Conservation (phyloP, 2,888 invertebrate genomes). For the Papilio demoleus region DNA sequence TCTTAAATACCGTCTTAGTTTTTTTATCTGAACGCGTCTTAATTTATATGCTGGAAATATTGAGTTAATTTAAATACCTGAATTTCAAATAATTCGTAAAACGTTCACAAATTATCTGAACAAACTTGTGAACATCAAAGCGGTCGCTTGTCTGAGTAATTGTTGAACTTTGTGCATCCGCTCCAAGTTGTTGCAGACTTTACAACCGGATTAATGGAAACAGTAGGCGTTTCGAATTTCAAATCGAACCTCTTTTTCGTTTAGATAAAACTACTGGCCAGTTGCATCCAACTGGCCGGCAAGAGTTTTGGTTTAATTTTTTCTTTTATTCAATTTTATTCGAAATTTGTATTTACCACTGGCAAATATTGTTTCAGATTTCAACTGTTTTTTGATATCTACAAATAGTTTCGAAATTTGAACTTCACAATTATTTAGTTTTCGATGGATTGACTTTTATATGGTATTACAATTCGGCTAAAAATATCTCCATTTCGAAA, state of each 20-base stretch:
- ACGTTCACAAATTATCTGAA: neutral
- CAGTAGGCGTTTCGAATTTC: neutral
- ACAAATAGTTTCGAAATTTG: too few species aligned
- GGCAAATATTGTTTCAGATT: too few species aligned
- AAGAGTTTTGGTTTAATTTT: neutral
- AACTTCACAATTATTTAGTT: too few species aligned
- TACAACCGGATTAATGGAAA: conserved; percentile 7
- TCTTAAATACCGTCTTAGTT: too few species aligned
- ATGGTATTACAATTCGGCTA: too few species aligned
- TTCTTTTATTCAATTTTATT: neutral
- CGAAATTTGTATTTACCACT: too few species aligned
- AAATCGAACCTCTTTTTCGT: conserved; percentile 1
- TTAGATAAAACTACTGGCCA: neutral
- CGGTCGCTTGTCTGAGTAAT: conserved; percentile 9
- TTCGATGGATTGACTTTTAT: too few species aligned
- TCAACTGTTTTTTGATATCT: too few species aligned
- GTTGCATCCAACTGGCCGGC: neutral
- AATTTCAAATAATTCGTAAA: neutral
- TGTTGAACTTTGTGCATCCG: conserved; percentile 21
- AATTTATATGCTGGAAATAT: too few species aligned
- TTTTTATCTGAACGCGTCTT: too few species aligned
- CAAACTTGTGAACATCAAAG: conserved; percentile 18
- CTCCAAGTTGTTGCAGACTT: conserved; percentile 13
- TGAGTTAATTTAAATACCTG: neutral
- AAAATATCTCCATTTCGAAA: too few species aligned